Conservation (phyloP, 2,797 vertebrate species). For the Enteromius afrohamiltoni region DNA sequence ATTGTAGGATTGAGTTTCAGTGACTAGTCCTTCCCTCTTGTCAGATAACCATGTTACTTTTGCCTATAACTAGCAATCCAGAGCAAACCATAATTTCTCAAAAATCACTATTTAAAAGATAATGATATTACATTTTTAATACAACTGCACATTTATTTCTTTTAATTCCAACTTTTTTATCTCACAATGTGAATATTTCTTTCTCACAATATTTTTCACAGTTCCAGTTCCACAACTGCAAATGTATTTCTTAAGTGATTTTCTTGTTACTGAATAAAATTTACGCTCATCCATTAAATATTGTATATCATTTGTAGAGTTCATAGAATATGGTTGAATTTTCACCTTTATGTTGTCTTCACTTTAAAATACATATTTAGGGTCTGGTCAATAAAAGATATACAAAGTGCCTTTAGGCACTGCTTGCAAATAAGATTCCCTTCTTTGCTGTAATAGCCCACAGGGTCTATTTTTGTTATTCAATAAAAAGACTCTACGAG, state of each 20-base stretch:
- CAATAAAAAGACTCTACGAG: conserved; percentile 57
- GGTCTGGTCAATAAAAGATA: conserved; percentile 51
- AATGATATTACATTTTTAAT: neutral
- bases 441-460: conserved; percentile 54
- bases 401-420: conserved; percentile 60
- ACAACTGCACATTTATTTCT: neutral
- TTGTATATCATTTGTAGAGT: neutral
- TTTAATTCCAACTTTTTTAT: too few relatives aligned
- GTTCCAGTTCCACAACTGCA: neutral
- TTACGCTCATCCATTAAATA: conserved; percentile 68
- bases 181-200: neutral
- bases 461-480: conserved; percentile 62
- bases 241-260: neutral
- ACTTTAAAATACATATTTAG: conserved; percentile 52
- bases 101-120: neutral
- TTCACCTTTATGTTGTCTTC: conserved; percentile 31
- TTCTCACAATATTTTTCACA: too few relatives aligned
- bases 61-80: conserved; percentile 72
- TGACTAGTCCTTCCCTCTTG: conserved; percentile 60
- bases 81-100: conserved; percentile 52
- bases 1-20: conserved; percentile 58
- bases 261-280: conserved; percentile 64
- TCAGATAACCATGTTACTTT: conserved; percentile 66
- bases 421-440: conserved; percentile 63
- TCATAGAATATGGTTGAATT: conserved; percentile 20